phyloP scores from a whole-genome alignment of 1,140 invertebrate species.

The Dendroctonus valens region DNA sequence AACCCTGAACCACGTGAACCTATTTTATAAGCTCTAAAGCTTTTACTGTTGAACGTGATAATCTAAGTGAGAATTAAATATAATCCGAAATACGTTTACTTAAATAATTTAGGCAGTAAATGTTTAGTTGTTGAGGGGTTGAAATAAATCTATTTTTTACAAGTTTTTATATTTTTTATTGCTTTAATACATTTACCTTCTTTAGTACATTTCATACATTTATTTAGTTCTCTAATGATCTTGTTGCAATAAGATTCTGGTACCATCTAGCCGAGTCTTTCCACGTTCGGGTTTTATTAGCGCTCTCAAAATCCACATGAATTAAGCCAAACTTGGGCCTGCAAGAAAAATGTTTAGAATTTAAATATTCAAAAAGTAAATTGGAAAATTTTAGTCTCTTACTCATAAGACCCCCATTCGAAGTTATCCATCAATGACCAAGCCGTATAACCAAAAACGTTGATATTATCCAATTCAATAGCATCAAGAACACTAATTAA shows the following conservation, averaged over 20 bases:
- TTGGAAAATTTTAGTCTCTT: conserved; percentile 14
- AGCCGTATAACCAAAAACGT: conserved; percentile 36
- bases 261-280: conserved; percentile 32
- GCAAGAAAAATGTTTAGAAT: conserved; percentile 42
- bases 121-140: too few relatives aligned
- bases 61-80: too few relatives aligned
- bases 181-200: too few relatives aligned
- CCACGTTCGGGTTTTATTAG: conserved; percentile 59
- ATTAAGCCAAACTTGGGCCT: conserved; percentile 71
- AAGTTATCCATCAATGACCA: conserved; percentile 42
- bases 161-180: too few relatives aligned
- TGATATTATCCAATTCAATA: conserved; percentile 41
- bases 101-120: too few relatives aligned
- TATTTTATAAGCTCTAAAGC: too few relatives aligned
- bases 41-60: too few relatives aligned
- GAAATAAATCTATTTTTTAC: too few relatives aligned
- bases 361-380: not conserved
- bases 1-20: too few relatives aligned
- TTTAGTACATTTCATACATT: too few relatives aligned
- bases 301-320: conserved; percentile 69
- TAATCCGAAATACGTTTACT: too few relatives aligned
- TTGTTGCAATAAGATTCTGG: conserved; percentile 31
- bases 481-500: conserved; percentile 32
- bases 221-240: conserved; percentile 18
- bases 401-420: conserved; percentile 41